Percentiles rank a stretch among this genome's conserved stretches.
Evolutionary conservation across 1,140 invertebrate genomes (phyloP).

Genomic region (Lithobius niger): DNA sequence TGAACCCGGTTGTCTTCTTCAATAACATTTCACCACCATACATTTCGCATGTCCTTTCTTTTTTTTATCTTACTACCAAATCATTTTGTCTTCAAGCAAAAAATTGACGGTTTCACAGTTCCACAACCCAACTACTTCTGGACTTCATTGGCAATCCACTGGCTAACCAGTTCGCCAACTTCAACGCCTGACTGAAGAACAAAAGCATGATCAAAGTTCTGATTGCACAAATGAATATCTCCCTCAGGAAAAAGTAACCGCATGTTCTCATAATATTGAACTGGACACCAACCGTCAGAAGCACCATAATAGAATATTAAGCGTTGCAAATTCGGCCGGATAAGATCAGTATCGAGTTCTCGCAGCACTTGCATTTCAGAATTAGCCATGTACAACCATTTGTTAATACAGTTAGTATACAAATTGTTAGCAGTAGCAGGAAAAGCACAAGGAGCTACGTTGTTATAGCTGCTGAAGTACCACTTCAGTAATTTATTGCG

Average conservation of each 20-base stretch:
- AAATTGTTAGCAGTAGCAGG: conserved; percentile 28
- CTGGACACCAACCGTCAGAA: conserved; percentile 59
- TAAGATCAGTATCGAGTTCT: conserved; percentile 27
- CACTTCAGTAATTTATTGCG: conserved; percentile 25
- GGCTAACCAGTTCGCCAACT: conserved; percentile 46
- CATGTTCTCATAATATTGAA: conserved; percentile 47
- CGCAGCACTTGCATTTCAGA: conserved; percentile 33
- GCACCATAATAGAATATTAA: conserved; percentile 61
- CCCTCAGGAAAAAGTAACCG: conserved; percentile 42
- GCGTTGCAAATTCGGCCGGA: conserved; percentile 30
- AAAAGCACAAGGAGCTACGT: conserved; percentile 24
- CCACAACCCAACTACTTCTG: no score
- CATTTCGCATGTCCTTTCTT: no score
- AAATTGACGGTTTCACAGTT: no score
- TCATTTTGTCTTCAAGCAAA: no score
- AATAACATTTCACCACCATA: no score
- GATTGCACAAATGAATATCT: conserved; percentile 47
- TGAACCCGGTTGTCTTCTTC: no score
- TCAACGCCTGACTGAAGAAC: conserved; percentile 45
- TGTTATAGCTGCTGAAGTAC: conserved; percentile 20
- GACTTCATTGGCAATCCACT: no score
- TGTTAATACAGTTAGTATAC: conserved; percentile 26
- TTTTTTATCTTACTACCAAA: no score
- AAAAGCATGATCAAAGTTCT: conserved; percentile 57
- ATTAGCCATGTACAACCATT: conserved; percentile 36